A percentile compares a stretch with the other conserved stretches of the same genome.
Evolutionary conservation across 2,797 vertebrate genomes (phyloP).

Genomic region (Cirrhinus mrigala): DNA sequence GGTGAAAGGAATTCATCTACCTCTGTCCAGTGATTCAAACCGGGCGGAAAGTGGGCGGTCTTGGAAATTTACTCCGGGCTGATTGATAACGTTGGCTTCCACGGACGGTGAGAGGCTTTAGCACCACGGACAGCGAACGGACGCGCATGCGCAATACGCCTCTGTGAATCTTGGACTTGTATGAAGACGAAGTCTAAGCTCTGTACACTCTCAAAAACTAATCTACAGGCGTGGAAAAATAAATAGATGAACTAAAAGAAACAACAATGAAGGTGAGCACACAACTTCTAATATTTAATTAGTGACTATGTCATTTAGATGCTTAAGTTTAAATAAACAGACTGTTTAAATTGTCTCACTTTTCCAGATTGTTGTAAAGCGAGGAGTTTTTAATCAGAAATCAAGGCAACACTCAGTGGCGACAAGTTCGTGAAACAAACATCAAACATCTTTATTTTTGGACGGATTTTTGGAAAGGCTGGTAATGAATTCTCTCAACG

Average conservation of each 20-base stretch:
- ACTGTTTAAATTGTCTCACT: neutral
- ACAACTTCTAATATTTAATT: neutral
- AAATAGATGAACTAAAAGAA: neutral
- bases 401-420: neutral
- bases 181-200: neutral
- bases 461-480: neutral
- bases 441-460: neutral
- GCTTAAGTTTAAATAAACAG: neutral
- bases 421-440: neutral
- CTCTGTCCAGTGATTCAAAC: conserved; percentile 27
- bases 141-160: conserved; percentile 29
- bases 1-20: neutral
- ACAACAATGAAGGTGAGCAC: neutral
- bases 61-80: neutral
- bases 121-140: conserved; percentile 66
- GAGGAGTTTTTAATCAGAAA: neutral
- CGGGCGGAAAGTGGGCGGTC: conserved; percentile 30
- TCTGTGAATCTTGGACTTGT: neutral
- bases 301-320: neutral
- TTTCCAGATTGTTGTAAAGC: conserved; percentile 3
- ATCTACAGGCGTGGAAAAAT: too few species aligned
- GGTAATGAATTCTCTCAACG: conserved; percentile 69
- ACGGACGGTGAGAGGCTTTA: conserved; percentile 41
- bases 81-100: neutral
- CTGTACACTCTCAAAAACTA: neutral